Base-by-base conservation (phyloP, 2,888 invertebrate species). In the Yponomeuta evonymella region DNA sequence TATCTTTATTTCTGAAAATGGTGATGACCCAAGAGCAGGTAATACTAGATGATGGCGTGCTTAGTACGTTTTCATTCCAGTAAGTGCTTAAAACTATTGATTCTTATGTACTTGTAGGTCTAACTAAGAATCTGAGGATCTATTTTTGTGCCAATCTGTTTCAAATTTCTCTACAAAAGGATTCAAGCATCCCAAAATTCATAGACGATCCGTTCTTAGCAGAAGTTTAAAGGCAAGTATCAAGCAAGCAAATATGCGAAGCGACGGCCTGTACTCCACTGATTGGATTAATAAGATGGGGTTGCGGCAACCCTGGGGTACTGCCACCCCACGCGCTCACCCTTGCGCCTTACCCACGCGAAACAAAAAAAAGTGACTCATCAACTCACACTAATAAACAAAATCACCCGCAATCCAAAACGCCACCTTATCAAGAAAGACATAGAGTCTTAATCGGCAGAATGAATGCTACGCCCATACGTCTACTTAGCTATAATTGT, bases 291-390 rank as follows among this genome's bases (percentile, higher is more conserved):
- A 90, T 91, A 91, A 91, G 92, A 92, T 91, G 91, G 92, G 92
- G 92, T 92, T 92, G 90, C 82, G 81, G 80, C 80, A 81, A 84
- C 89, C 86, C 89, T 89, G 89, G 91, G 90, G 89, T 87, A 83
- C 78, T 76, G 79, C 87, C 89, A 88, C 88, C 87, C 87, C 86
- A 86, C 90, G 84, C 85, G 79, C 77, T 82, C 87, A 83, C 90
- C 90, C 51, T 58, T 6, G 51, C 51, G 15, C 51, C 51, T 12
- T 58, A 58, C 51, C 90, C 92, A 91, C 92, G 90, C 92, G 87
- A 91, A 92, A 93, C 92, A 93, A 92, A 92, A 92, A 86, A 92
- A 93, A 92, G 92, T 93, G 93, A 93, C 92, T 93, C 93, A 93
- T 93, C 93, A 92, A 92, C 90, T 78, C 89, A 90, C 89, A 90